Conservation (phyloP, 2,888 invertebrate genomes). For the Chrysotoxum bicinctum region DNA sequence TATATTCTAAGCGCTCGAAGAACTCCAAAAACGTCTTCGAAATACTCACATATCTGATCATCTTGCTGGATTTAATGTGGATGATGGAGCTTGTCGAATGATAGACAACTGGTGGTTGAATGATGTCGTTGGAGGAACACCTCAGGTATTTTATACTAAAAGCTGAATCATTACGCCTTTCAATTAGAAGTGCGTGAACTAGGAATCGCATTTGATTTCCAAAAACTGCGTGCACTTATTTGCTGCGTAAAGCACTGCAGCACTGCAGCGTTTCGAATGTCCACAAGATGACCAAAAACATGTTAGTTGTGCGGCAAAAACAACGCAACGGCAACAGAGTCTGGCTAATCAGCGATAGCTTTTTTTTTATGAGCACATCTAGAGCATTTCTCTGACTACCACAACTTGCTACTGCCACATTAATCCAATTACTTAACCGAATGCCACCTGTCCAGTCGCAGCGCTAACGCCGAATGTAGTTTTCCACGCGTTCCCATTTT, state of each 20-base stretch:
- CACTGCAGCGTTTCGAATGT: conserved; percentile 17
- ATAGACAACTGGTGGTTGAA: conserved; percentile 64
- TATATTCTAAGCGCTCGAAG: background rate
- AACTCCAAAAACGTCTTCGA: background rate
- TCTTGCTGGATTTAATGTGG: conserved; percentile 57
- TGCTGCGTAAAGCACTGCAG: conserved; percentile 40
- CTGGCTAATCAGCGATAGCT: conserved; percentile 30
- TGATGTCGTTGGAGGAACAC: conserved; percentile 54
- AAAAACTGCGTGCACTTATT: conserved; percentile 34
- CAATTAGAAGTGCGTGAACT: conserved; percentile 28
- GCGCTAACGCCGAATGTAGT: conserved; percentile 20
- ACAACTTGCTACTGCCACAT: conserved; percentile 45
- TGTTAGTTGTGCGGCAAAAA: conserved; percentile 48
- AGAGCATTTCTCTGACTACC: background rate
- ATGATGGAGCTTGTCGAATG: conserved; percentile 51
- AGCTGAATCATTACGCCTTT: conserved; percentile 30
- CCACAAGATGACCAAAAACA: conserved; percentile 36
- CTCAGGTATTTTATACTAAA: conserved; percentile 47
- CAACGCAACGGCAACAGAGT: conserved; percentile 17
- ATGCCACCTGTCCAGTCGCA: conserved; percentile 48
- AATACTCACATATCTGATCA: conserved; percentile 75
- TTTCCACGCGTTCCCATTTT: conserved; percentile 51
- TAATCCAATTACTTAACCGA: conserved; percentile 70
- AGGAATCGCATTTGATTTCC: conserved; percentile 44
- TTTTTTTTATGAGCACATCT: conserved; percentile 36